Percentiles rank a stretch among this genome's conserved stretches.
Conservation (phyloP, 2,888 invertebrate genomes). For the Carcina quercana region DNA sequence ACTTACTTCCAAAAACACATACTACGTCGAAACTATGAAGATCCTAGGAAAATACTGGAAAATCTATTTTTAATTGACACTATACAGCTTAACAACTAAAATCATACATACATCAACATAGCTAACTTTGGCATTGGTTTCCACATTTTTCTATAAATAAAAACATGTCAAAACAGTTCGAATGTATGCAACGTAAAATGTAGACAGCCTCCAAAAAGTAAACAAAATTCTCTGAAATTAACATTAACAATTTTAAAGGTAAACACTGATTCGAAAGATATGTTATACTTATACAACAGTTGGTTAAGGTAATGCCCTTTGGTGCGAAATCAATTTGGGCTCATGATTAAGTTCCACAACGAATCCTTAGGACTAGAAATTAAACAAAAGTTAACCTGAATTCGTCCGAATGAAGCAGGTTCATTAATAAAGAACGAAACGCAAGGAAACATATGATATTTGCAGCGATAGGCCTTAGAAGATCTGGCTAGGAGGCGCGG, state of each 20-base stretch:
- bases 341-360: slow-evolving; percentile 48
- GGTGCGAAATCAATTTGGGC: slow-evolving; percentile 52
- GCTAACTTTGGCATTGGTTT: slow-evolving; percentile 75
- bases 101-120: slow-evolving; percentile 66
- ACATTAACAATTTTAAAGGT: slow-evolving; percentile 57
- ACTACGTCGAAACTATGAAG: slow-evolving; percentile 60
- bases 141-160: slow-evolving; percentile 60
- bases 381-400: slow-evolving; percentile 39
- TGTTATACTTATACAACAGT: slow-evolving; percentile 53
- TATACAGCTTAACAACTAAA: slow-evolving; percentile 70
- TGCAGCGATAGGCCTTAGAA: slow-evolving; percentile 44
- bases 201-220: slow-evolving; percentile 41
- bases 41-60: slow-evolving; percentile 67
- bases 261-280: slow-evolving; percentile 56
- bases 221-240: slow-evolving; percentile 45
- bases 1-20: slow-evolving; percentile 57
- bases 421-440: too few species aligned
- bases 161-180: slow-evolving; percentile 66
- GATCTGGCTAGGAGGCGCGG: slow-evolving; percentile 67
- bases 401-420: slow-evolving; percentile 21
- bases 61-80: slow-evolving; percentile 68
- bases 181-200: slow-evolving; percentile 52
- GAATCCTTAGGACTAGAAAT: slow-evolving; percentile 69
- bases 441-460: slow-evolving; percentile 30
- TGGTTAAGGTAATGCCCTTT: slow-evolving; percentile 63